Percentiles rank a stretch among this genome's conserved stretches.
phyloP scores from a whole-genome alignment of 2,888 invertebrate genomes.

The Microctonus aethiopoides region DNA sequence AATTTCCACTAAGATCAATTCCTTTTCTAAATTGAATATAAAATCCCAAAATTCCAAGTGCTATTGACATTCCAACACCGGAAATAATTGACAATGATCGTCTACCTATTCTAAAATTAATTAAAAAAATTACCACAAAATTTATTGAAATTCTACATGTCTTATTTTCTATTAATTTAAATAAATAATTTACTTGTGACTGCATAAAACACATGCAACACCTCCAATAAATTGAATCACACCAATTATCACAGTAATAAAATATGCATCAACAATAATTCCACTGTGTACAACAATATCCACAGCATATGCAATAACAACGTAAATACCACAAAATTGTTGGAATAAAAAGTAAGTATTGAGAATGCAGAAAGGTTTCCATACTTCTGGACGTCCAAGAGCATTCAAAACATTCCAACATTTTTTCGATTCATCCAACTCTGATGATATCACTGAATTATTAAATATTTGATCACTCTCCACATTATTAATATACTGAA shows the following conservation, averaged over 20 bases:
- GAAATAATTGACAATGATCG: slow-evolving; percentile 70
- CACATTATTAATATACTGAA: slow-evolving; percentile 23
- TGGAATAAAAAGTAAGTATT: slow-evolving; percentile 44
- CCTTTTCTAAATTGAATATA: slow-evolving; percentile 58
- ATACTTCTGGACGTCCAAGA: slow-evolving; percentile 43
- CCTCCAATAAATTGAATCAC: slow-evolving; percentile 38
- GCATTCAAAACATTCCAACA: slow-evolving; percentile 27
- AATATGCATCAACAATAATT: slow-evolving; percentile 41
- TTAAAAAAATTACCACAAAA: too few relatives aligned
- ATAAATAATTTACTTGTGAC: slow-evolving; percentile 38
- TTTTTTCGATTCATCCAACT: slow-evolving; percentile 11
- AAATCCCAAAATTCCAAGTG: slow-evolving; percentile 66
- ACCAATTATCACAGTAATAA: slow-evolving; percentile 43
- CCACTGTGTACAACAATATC: slow-evolving; percentile 41
- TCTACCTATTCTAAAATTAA: slow-evolving; percentile 66
- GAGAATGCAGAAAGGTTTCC: slow-evolving; percentile 48
- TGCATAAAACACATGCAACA: slow-evolving; percentile 35
- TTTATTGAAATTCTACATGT: too few relatives aligned
- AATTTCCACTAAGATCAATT: background rate
- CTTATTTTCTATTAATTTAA: too few relatives aligned
- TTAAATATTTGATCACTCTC: background rate
- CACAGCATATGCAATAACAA: slow-evolving; percentile 44
- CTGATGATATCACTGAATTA: background rate
- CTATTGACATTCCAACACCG: slow-evolving; percentile 68
- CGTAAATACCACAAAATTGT: slow-evolving; percentile 48